Base-by-base conservation (phyloP, 2,797 vertebrate genomes). In the Adrianichthys oophorus region DNA sequence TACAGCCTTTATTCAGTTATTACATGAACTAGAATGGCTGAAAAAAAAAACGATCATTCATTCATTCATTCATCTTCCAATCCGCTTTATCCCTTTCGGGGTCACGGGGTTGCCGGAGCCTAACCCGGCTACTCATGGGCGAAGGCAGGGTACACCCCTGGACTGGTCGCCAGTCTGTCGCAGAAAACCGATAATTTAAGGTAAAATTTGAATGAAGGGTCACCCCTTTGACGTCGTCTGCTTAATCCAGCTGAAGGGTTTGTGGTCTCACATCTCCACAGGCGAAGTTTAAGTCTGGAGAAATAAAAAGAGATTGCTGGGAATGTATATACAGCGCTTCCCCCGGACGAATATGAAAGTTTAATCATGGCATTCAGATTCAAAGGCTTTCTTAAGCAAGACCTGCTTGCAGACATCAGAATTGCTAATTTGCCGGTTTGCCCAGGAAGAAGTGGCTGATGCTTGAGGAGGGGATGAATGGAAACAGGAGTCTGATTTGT, bases 321-420 rank as follows among this genome's bases (percentile, higher is more conserved):
- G 87, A 86, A 86, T 86, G 79, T 85, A 79, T 79, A 88, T 89
- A 85, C 86, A 86, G 85, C 86, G 80, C 76, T 86, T 85, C 78
- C 82, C 80, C 65, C 61, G 82, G 82, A 85, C 54, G 74, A 73
- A 78, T 85, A 90, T 86, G 82, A 89, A 89, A 90, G 87, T 86
- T 86, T 89, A 90, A 92, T 88, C 84, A 87, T 64, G 84, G 74
- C 85, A 92, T 92, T 90, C 89, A 79, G 80, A 91, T 90, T 91
- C 87, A 88, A 78, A 87, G 70, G 74, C 85, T 78, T 86, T 85
- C 84, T 79, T 82, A 81, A 74, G 80, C 82, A 78, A 87, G 87
- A 87, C 87, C 82, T 86, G 85, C 87, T 80, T 74, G 72, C 85
- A 86, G 87, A 89, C 85, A 91, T 87, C 86, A 87, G 87, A 90